Evolutionary conservation across 2,888 invertebrate species (phyloP).

Genomic region (Phania funesta): DNA sequence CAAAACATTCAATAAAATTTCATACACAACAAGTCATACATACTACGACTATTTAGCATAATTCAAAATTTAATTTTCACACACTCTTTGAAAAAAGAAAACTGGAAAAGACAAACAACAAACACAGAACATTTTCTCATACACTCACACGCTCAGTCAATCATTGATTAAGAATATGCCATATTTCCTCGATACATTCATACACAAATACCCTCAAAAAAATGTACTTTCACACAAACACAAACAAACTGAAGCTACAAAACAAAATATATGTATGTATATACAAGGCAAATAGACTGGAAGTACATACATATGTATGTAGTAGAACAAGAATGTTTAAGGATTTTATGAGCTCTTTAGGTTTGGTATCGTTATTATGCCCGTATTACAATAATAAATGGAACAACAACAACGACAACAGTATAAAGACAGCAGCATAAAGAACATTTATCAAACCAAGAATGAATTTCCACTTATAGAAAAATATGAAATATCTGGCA

Average conservation of each 20-base stretch:
- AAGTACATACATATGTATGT: slow-evolving; percentile 48
- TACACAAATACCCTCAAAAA: neutral
- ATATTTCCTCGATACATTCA: slow-evolving; percentile 13
- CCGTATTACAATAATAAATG: slow-evolving; percentile 42
- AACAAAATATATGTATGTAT: neutral
- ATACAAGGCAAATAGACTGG: slow-evolving; percentile 46
- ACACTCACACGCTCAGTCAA: slow-evolving; percentile 17
- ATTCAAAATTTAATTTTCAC: slow-evolving; percentile 52
- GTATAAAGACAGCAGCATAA: neutral
- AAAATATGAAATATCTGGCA: slow-evolving; percentile 51
- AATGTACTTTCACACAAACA: neutral
- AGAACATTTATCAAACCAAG: slow-evolving; percentile 12
- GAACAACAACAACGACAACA: slow-evolving; percentile 35
- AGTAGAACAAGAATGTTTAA: slow-evolving; percentile 36
- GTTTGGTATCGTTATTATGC: slow-evolving; percentile 44
- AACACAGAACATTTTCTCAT: slow-evolving; percentile 1
- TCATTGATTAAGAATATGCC: slow-evolving; percentile 42
- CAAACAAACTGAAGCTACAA: neutral
- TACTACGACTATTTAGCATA: slow-evolving; percentile 26
- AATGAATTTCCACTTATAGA: slow-evolving; percentile 55
- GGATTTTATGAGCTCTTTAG: slow-evolving; percentile 55
- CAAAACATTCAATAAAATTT: slow-evolving; percentile 47
- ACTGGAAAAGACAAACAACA: slow-evolving; percentile 16
- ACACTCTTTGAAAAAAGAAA: slow-evolving; percentile 39
- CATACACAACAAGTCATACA: slow-evolving; percentile 12